Conservation (phyloP, 2,797 vertebrate genomes). For the Epinephelus malabaricus region DNA sequence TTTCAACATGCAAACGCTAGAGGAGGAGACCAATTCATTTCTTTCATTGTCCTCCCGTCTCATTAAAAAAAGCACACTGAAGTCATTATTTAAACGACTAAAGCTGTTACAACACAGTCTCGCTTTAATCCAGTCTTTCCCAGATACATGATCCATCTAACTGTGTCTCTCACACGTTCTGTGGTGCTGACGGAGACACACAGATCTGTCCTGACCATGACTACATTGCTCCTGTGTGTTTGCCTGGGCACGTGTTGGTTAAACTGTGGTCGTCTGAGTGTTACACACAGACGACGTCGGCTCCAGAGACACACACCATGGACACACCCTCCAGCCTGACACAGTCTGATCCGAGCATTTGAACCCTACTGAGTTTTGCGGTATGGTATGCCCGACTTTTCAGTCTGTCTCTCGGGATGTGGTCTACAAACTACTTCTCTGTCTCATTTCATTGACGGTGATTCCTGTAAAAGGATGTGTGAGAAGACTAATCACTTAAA, state of each 20-base stretch:
- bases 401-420: constrained; percentile 67
- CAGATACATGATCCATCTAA: constrained; percentile 33
- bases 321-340: constrained; percentile 55
- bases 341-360: constrained; percentile 49
- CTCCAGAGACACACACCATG: constrained; percentile 41
- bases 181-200: constrained; percentile 48
- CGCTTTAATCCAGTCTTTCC: constrained; percentile 27
- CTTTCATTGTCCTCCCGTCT: background rate
- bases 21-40: constrained; percentile 13
- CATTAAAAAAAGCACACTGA: constrained; percentile 20
- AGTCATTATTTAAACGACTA: constrained; percentile 18
- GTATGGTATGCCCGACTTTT: constrained; percentile 42
- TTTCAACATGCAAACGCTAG: constrained; percentile 27
- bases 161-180: constrained; percentile 33
- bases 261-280: constrained; percentile 76
- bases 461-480: constrained; percentile 79
- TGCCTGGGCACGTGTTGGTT: constrained; percentile 68
- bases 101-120: constrained; percentile 21
- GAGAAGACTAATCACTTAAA: constrained; percentile 70
- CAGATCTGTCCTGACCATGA: constrained; percentile 51
- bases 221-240: constrained; percentile 61
- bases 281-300: constrained; percentile 63
- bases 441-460: constrained; percentile 50
- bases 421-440: constrained; percentile 58
- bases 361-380: constrained; percentile 54